Evolutionary conservation across 2,113 vertebrate species (phyloP).

Genomic region (Peromyscus polionotus): DNA sequence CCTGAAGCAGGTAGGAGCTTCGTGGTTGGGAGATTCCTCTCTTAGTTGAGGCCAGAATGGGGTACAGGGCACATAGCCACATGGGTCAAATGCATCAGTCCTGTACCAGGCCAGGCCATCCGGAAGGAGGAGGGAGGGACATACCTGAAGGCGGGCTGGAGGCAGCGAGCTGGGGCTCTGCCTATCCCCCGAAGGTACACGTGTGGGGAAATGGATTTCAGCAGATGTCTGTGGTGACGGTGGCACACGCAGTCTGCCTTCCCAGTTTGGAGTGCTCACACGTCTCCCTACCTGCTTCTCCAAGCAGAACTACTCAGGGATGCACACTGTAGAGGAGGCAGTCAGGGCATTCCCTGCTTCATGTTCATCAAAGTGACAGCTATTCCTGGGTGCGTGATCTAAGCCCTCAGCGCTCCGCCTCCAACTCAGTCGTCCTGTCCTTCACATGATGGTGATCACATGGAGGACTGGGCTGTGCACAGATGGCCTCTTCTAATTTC

Average conservation of each 20-base stretch:
- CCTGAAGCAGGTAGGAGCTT: background rate
- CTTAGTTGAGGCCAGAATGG: background rate
- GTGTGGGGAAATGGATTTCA: background rate
- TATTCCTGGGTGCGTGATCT: background rate
- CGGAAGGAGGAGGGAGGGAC: background rate
- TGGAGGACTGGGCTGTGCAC: fast-evolving
- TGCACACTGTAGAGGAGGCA: background rate
- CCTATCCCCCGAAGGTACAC: background rate
- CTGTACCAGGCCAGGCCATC: background rate
- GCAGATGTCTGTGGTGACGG: background rate
- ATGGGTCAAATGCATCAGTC: background rate
- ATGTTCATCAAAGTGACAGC: fast-evolving
- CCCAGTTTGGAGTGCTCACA: too few relatives aligned
- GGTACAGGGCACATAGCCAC: background rate
- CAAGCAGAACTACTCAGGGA: background rate
- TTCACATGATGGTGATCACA: fast-evolving
- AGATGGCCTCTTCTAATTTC: background rate
- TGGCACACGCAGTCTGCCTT: background rate
- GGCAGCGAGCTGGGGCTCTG: background rate
- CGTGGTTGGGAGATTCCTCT: background rate
- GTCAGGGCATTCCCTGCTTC: background rate
- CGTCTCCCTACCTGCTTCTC: background rate
- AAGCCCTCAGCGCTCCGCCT: background rate
- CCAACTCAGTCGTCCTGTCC: fast-evolving
- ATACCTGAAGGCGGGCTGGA: background rate